These are phyloP conservation scores for Drosophila triauraria DNA, from an alignment of 1,140 invertebrate species.

Conservation along the genomic window DNA sequence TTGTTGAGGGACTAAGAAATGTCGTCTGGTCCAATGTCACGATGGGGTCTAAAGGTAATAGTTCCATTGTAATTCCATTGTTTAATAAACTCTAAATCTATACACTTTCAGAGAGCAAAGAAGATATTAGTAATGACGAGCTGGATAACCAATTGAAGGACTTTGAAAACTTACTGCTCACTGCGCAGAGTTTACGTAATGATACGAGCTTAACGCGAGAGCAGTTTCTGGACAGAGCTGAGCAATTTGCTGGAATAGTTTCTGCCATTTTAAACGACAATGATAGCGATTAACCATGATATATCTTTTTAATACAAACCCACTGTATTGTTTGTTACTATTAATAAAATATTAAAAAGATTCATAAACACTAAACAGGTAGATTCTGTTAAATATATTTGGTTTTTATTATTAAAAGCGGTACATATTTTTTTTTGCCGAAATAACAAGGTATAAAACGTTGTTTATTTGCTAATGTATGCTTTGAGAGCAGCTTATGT, in stretches of 20 bases:
- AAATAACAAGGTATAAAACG: slow-evolving; percentile 64
- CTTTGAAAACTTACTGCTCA: slow-evolving; percentile 62
- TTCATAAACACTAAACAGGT: too few species aligned
- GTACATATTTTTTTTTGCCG: slow-evolving; percentile 57
- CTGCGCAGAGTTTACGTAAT: slow-evolving; percentile 58
- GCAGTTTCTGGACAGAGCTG: slow-evolving; percentile 63
- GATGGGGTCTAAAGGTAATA: slow-evolving; percentile 35
- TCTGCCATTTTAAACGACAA: slow-evolving; percentile 62
- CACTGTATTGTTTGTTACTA: slow-evolving; percentile 10
- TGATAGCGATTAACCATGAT: slow-evolving; percentile 50
- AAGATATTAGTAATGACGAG: slow-evolving; percentile 34
- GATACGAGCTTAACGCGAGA: slow-evolving; percentile 50
- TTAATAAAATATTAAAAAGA: slow-evolving; percentile 15
- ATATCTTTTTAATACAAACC: background rate
- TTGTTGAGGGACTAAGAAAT: slow-evolving; percentile 56
- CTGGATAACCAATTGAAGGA: slow-evolving; percentile 60
- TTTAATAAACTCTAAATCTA: background rate
- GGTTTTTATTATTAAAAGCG: slow-evolving; percentile 67
- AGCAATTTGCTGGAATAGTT: slow-evolving; percentile 58
- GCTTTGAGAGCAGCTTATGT: slow-evolving; percentile 59
- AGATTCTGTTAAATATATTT: slow-evolving; percentile 60
- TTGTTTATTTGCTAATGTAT: slow-evolving; percentile 63
- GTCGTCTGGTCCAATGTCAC: slow-evolving; percentile 62
- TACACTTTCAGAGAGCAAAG: slow-evolving; percentile 5
- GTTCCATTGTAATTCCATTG: background rate